Conservation (phyloP, 2,797 vertebrate genomes). For the Falco biarmicus region DNA sequence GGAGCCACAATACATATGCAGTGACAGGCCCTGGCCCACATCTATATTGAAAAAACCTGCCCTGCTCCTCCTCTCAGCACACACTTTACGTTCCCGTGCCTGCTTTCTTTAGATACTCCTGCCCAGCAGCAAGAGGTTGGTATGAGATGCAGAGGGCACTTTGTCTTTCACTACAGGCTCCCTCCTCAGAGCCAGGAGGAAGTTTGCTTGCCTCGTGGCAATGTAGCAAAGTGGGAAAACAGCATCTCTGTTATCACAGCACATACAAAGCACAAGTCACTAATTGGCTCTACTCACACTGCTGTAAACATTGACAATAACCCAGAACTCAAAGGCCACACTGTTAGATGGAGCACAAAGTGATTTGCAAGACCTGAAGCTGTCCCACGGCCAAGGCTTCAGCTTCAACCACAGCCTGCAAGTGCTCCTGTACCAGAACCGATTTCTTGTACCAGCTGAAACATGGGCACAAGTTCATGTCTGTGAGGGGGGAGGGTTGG, state of each 20-base stretch:
- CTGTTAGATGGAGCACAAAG: background rate
- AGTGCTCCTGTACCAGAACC: background rate
- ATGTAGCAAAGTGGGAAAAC: background rate
- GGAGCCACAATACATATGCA: background rate
- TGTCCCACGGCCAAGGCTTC: background rate
- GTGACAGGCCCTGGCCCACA: background rate
- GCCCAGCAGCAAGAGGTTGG: background rate
- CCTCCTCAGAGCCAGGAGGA: background rate
- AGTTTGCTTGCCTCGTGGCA: background rate
- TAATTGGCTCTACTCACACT: background rate
- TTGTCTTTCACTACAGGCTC: background rate
- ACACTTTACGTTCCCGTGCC: rapidly evolving
- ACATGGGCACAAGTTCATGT: rapidly evolving
- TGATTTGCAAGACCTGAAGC: background rate
- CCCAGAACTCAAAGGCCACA: background rate
- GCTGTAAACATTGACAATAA: background rate
- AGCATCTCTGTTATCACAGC: background rate
- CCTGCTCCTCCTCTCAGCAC: background rate
- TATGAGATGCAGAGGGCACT: background rate
- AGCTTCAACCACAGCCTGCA: background rate
- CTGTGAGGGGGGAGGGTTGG: background rate
- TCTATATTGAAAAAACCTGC: background rate
- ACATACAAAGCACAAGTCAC: background rate
- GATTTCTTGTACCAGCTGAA: background rate
- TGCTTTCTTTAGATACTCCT: background rate